A percentile compares a stretch with the other conserved stretches of the same genome.
Conservation (phyloP, 1,140 invertebrate genomes). For the Zaprionus vittiger region DNA sequence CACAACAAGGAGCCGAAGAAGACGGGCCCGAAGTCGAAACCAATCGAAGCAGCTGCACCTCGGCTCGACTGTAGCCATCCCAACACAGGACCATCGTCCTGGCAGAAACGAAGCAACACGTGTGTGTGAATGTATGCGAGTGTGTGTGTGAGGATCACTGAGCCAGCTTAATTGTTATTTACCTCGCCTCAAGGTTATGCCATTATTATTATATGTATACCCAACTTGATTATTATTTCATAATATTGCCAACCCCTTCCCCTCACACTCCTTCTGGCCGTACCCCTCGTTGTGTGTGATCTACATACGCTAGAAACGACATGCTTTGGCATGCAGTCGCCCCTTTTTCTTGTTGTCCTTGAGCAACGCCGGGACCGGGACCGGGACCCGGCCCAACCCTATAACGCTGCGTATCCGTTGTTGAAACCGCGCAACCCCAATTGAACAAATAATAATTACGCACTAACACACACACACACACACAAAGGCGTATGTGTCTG, state of each 20-base stretch:
- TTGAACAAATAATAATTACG: slow-evolving; percentile 64
- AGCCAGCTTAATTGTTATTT: slow-evolving; percentile 74
- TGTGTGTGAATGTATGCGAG: slow-evolving; percentile 46
- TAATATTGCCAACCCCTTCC: slow-evolving; percentile 51
- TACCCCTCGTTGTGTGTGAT: slow-evolving; percentile 29
- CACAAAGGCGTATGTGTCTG: not conserved
- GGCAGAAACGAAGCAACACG: slow-evolving; percentile 65
- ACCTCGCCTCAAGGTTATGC: slow-evolving; percentile 73
- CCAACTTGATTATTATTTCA: slow-evolving; percentile 78
- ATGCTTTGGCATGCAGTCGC: slow-evolving; percentile 63
- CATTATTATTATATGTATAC: slow-evolving; percentile 63
- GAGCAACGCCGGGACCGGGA: slow-evolving; percentile 20
- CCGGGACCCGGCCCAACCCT: slow-evolving; percentile 45
- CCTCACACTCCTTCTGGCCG: slow-evolving; percentile 1
- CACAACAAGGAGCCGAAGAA: not conserved
- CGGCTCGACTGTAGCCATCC: slow-evolving; percentile 6
- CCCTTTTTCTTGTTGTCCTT: slow-evolving; percentile 60
- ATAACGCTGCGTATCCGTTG: slow-evolving; percentile 40
- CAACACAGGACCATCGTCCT: slow-evolving; percentile 40
- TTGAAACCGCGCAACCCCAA: slow-evolving; percentile 68
- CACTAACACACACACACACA: slow-evolving; percentile 25
- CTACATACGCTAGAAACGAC: slow-evolving; percentile 52
- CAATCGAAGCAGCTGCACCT: slow-evolving; percentile 45
- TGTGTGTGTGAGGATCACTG: slow-evolving; percentile 25
- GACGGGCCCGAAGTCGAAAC: slow-evolving; percentile 20